These are phyloP conservation scores for Tiliqua scincoides DNA, from an alignment of 2,113 vertebrate genomes.

Conservation along the genomic window DNA sequence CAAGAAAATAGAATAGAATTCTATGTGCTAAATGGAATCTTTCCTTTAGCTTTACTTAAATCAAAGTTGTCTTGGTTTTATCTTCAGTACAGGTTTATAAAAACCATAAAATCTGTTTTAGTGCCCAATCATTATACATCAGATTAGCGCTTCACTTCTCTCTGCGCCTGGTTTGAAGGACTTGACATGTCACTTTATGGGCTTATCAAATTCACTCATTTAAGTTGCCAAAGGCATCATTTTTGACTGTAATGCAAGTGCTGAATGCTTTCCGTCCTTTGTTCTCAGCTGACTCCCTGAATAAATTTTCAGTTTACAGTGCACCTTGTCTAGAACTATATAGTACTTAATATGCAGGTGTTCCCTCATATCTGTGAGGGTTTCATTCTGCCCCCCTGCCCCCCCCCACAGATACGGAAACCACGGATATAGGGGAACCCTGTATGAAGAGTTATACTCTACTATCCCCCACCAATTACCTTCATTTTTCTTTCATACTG, in stretches of 20 bases:
- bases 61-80: conserved; percentile 22
- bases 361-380: too few relatives aligned
- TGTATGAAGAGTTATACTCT: too few relatives aligned
- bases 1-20: neutral
- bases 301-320: conserved; percentile 24
- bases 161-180: conserved; percentile 31
- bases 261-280: neutral
- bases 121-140: conserved; percentile 19
- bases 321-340: neutral
- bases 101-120: neutral
- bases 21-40: neutral
- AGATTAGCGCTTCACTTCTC: conserved; percentile 18
- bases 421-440: too few relatives aligned
- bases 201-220: neutral
- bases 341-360: neutral
- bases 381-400: too few relatives aligned
- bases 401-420: too few relatives aligned
- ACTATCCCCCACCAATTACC: too few relatives aligned
- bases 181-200: neutral
- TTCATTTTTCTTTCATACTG: too few relatives aligned
- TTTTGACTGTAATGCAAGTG: neutral
- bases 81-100: neutral
- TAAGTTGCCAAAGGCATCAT: conserved; percentile 14
- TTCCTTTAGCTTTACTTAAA: conserved; percentile 5
- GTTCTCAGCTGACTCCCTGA: conserved; percentile 28